Evolutionary conservation across 2,888 invertebrate species (phyloP).

Genomic region (Andrena dorsata): DNA sequence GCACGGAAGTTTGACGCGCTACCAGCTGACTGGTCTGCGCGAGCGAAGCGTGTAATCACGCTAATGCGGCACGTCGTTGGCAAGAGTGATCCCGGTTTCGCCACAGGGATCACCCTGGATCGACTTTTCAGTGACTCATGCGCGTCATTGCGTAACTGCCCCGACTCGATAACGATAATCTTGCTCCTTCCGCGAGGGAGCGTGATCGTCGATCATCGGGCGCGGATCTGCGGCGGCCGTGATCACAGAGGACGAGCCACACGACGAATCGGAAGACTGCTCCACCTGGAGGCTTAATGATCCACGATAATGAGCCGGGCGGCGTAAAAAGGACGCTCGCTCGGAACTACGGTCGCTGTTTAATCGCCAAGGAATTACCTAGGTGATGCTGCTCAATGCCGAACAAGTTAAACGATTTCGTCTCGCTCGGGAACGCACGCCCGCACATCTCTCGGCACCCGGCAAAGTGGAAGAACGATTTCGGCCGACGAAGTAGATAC

Average conservation of each 20-base stretch:
- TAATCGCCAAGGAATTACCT: constrained; percentile 8
- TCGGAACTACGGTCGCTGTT: background rate
- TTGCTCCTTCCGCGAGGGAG: constrained; percentile 31
- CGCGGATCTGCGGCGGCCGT: constrained; percentile 43
- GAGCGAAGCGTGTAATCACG: constrained; percentile 78
- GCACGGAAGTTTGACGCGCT: constrained; percentile 69
- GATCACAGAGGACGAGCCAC: constrained; percentile 55
- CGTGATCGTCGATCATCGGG: constrained; percentile 63
- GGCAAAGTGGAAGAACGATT: background rate
- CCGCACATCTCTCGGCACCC: background rate
- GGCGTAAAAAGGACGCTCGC: constrained; percentile 3
- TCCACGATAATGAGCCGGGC: constrained; percentile 34
- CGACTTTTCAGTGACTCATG: constrained; percentile 68
- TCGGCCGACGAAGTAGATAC: too few relatives aligned
- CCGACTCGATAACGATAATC: constrained; percentile 70
- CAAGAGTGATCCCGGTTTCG: constrained; percentile 67
- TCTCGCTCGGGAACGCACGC: background rate
- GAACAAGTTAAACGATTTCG: background rate
- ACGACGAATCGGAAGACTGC: constrained; percentile 54
- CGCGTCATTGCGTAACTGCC: constrained; percentile 67
- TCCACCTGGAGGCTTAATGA: constrained; percentile 52
- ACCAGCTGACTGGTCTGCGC: constrained; percentile 72
- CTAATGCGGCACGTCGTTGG: constrained; percentile 79
- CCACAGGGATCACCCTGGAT: constrained; percentile 66
- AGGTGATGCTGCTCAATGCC: background rate